A percentile compares a stretch with the other conserved stretches of the same genome.
phyloP scores from a whole-genome alignment of 1,140 invertebrate genomes.

The Gonioctena quinquepunctata region DNA sequence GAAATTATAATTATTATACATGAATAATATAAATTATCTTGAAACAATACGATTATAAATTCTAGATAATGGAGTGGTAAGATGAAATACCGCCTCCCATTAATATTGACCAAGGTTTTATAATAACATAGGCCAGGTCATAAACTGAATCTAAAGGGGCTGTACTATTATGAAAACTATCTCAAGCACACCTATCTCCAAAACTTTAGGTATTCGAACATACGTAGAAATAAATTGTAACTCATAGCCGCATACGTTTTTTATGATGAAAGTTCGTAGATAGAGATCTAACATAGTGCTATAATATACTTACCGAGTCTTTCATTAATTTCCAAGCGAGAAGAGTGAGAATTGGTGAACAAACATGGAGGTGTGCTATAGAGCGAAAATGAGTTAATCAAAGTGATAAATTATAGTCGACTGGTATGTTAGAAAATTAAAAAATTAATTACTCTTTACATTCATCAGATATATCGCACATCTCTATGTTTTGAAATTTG shows the following conservation, averaged over 20 bases:
- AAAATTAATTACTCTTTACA: too few relatives aligned
- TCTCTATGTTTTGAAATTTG: too few relatives aligned
- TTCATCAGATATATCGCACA: too few relatives aligned
- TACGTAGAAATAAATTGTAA: neutral
- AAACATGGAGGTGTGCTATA: too few relatives aligned
- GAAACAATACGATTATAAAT: conserved; percentile 10
- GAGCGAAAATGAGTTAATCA: too few relatives aligned
- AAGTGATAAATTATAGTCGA: too few relatives aligned
- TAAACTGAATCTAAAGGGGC: neutral
- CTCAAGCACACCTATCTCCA: neutral
- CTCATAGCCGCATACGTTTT: neutral
- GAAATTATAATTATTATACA: neutral
- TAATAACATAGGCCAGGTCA: neutral
- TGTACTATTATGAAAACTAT: neutral
- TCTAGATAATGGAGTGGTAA: conserved; percentile 8
- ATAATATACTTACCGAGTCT: neutral
- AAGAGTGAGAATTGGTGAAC: too few relatives aligned
- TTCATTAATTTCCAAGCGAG: neutral
- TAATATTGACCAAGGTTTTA: conserved; percentile 4
- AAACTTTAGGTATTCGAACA: neutral
- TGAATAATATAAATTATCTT: conserved; percentile 5
- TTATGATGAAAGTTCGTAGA: neutral
- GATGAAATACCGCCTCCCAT: conserved; percentile 9
- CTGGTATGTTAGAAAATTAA: too few relatives aligned
- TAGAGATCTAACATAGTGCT: neutral